Conservation (phyloP, 2,113 vertebrate genomes). For the Calyptommatus sinebrachiatus region DNA sequence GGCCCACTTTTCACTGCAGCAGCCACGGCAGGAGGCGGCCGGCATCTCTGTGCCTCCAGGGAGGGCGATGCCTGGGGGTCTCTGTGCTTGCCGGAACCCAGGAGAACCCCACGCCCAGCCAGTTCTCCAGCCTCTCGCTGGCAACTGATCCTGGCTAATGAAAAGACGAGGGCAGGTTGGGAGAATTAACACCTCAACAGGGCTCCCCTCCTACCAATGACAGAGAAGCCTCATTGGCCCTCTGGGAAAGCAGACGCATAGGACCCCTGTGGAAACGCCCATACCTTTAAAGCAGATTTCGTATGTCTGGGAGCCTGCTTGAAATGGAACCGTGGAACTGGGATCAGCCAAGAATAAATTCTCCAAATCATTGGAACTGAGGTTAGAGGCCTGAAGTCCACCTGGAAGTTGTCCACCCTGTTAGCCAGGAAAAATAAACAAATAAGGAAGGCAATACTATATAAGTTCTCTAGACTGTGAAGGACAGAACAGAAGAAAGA, state of each 20-base stretch:
- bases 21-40: too few species aligned
- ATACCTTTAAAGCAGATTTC: constrained; percentile 83
- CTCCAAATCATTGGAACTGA: constrained; percentile 77
- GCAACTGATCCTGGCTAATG: too few species aligned
- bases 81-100: too few species aligned
- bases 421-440: neutral
- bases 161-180: too few species aligned
- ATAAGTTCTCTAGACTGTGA: neutral
- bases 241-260: neutral
- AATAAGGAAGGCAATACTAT: neutral
- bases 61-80: too few species aligned
- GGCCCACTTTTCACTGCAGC: too few species aligned
- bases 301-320: constrained; percentile 71
- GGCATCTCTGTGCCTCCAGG: too few species aligned
- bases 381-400: constrained; percentile 33
- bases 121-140: too few species aligned
- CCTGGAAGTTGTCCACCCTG: constrained; percentile 66
- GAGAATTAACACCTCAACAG: too few species aligned
- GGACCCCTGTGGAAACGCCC: neutral
- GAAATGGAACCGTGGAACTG: constrained; percentile 58
- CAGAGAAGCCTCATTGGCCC: neutral
- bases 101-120: too few species aligned
- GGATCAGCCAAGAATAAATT: constrained; percentile 67
- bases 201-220: neutral
- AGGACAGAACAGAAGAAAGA: too few species aligned